Conservation (phyloP, 2,797 vertebrate genomes). For the Syngnathus rostellatus region DNA sequence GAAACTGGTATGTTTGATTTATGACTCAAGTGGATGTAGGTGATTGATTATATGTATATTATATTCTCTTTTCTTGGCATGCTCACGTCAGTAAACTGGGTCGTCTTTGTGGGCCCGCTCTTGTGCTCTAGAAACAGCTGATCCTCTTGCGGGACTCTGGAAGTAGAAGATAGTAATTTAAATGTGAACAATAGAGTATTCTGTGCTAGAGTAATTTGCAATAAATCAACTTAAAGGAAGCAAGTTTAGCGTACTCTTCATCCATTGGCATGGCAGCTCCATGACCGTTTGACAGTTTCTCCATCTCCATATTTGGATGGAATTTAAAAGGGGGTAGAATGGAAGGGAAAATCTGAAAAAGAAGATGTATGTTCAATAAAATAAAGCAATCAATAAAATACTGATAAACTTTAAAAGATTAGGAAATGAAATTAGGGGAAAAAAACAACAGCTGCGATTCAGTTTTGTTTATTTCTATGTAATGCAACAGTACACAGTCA, state of each 20-base stretch:
- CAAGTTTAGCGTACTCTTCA: slow-evolving; percentile 45
- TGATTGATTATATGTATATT: no score
- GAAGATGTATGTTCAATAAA: no score
- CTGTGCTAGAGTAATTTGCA: neutral
- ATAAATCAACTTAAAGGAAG: neutral
- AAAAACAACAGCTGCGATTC: neutral
- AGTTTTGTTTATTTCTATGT: neutral
- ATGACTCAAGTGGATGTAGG: neutral
- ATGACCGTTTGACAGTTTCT: slow-evolving; percentile 59
- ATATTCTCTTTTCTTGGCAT: neutral
- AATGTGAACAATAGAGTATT: neutral
- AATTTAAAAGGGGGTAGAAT: neutral
- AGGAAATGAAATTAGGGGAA: neutral
- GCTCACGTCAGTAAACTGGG: slow-evolving; percentile 73
- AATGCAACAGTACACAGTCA: neutral
- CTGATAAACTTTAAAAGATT: neutral
- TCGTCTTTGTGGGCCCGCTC: slow-evolving; percentile 39
- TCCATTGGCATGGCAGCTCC: slow-evolving; percentile 41
- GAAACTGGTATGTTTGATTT: neutral
- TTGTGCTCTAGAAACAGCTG: slow-evolving; percentile 61
- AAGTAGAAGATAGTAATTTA: neutral
- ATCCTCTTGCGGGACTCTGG: slow-evolving; percentile 51
- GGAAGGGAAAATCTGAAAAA: slow-evolving; percentile 1
- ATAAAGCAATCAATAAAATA: neutral
- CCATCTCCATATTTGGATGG: slow-evolving; percentile 57